A percentile compares a stretch with the other conserved stretches of the same genome.
phyloP scores from a whole-genome alignment of 2,888 invertebrate genomes.

The Hirudinaria manillensis region DNA sequence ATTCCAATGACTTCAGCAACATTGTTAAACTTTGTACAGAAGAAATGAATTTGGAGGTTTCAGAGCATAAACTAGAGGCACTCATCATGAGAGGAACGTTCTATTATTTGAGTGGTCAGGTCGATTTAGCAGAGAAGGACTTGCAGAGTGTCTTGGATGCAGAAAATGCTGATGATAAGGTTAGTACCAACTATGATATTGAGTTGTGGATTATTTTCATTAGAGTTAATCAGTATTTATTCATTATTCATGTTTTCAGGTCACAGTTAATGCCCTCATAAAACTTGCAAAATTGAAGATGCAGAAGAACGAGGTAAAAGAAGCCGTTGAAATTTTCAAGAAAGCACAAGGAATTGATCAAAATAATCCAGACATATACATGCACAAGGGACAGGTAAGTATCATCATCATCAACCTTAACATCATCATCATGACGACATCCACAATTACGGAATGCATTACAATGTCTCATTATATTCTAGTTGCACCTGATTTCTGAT shows the following conservation, averaged over 20 bases:
- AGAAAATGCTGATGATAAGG: constrained; percentile 38
- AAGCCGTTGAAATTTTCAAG: constrained; percentile 73
- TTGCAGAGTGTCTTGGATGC: constrained; percentile 57
- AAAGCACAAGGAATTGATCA: constrained; percentile 71
- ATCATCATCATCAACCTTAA: too few relatives aligned
- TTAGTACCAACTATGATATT: neutral
- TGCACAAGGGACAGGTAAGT: constrained; percentile 73
- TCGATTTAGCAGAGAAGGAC: constrained; percentile 53
- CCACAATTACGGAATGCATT: too few relatives aligned
- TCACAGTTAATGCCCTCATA: constrained; percentile 72
- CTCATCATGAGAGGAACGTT: constrained; percentile 77
- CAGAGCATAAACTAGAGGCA: constrained; percentile 56
- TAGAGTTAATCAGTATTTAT: neutral
- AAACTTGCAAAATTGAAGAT: constrained; percentile 79
- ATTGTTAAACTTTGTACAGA: constrained; percentile 73
- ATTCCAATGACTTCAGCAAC: constrained; percentile 68
- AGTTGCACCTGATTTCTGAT: constrained; percentile 77
- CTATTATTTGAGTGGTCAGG: constrained; percentile 66
- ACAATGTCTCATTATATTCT: constrained; percentile 43
- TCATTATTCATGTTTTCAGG: constrained; percentile 41
- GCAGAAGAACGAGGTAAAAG: constrained; percentile 60
- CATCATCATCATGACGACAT: neutral
- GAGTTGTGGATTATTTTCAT: too few relatives aligned
- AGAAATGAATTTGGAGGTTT: constrained; percentile 60
- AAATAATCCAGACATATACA: constrained; percentile 79